Evolutionary conservation across 2,888 invertebrate genomes (phyloP).

Genomic region (Coleophora flavipennella): DNA sequence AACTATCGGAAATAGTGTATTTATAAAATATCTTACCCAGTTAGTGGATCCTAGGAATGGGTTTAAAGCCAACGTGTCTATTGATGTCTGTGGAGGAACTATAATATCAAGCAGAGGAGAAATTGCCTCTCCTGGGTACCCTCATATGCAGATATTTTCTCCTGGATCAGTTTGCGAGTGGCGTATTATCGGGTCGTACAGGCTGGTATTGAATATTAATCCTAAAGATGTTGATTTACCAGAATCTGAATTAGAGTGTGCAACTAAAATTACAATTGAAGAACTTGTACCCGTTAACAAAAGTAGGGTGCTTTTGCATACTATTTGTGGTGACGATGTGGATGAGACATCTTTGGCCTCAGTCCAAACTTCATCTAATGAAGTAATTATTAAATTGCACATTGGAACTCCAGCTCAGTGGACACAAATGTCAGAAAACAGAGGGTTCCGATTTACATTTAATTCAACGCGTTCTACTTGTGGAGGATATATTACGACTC

Average conservation of each 20-base stretch:
- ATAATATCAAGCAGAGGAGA: constrained; percentile 71
- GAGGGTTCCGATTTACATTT: constrained; percentile 76
- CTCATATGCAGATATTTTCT: constrained; percentile 63
- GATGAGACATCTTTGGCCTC: constrained; percentile 13
- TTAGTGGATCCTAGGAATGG: constrained; percentile 80
- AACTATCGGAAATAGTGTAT: constrained; percentile 77
- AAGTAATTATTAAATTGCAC: constrained; percentile 39
- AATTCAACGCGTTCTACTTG: constrained; percentile 74
- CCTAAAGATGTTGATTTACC: constrained; percentile 37
- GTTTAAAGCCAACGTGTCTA: constrained; percentile 79
- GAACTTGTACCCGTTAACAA: constrained; percentile 38
- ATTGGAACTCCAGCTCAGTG: constrained; percentile 40
- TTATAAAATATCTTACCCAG: constrained; percentile 81
- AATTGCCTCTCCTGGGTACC: constrained; percentile 79
- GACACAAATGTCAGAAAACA: constrained; percentile 34
- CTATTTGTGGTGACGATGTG: constrained; percentile 31
- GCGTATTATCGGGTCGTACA: constrained; percentile 69
- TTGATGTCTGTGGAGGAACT: constrained; percentile 78
- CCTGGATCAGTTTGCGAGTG: constrained; percentile 79
- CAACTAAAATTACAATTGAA: constrained; percentile 45
- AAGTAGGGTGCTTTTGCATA: constrained; percentile 31
- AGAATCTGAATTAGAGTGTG: constrained; percentile 38
- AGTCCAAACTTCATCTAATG: constrained; percentile 42
- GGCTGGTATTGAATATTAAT: constrained; percentile 30
- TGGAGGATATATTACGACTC: constrained; percentile 74